Evolutionary conservation across 2,888 invertebrate genomes (phyloP), one percentile per base, ranked within the genome.

Genomic region (Drosophila meridionalis): DNA sequence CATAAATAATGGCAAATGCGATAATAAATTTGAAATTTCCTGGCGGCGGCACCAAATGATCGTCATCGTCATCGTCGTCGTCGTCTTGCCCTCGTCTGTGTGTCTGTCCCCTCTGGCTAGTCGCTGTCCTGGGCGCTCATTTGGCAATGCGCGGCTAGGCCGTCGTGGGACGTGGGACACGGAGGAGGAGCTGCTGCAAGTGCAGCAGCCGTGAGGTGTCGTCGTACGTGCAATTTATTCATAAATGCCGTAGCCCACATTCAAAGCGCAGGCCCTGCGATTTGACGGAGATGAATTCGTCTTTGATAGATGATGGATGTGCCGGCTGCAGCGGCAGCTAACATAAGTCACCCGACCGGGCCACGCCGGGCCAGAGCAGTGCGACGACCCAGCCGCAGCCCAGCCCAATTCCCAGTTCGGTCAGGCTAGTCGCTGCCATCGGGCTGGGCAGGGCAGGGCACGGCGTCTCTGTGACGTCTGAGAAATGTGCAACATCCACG

Each of bases 21-120:
- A 90, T 91, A 91, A 92, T 92, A 92, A 92, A 92, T 92, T 92
- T 90, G 87, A 92, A 90, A 91, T 92, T 90, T 90, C 90, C 91
- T 89, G 85, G 78, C 87, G 78, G 81, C 89, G 78, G 82, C 89
- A 87, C 84, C 88, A 89, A 87, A 88, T 90, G 88, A 91, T 91
- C 89, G 71, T 74, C 77, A 45, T 58, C 58, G 58, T 32, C 56
- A 20, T 8, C 57, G 36, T 59, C 47, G 69, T 59, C 65, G 63
- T 65, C 69, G 65, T 65, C 70, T 66, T 3, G 32, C 9, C 36
- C 5, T 4, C n/a, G 38, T 52, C 52, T 52, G 20, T 34, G 52
- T 34, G 34, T 4, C 20, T 20, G 20, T 20, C 7, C 34, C 52
- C 34, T 3, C 52, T 20, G 32, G 48, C 57, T 45, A 50, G 45